Evolutionary conservation across 2,113 vertebrate genomes (phyloP), one percentile per base, ranked within the genome.

Genomic region (Paramisgurnus dabryanus): DNA sequence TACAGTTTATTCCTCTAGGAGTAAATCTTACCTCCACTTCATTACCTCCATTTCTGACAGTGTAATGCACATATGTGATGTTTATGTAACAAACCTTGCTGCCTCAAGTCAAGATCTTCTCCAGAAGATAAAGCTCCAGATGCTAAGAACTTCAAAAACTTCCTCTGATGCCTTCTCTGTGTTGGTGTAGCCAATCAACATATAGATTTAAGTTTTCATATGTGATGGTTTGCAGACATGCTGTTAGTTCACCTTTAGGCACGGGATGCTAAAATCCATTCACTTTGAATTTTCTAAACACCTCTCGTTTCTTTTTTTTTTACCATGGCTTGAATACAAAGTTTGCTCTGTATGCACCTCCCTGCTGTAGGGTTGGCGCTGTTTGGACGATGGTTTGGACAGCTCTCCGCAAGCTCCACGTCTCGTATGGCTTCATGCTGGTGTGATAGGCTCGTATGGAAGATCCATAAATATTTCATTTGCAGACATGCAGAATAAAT

Each of bases 381-480:
- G 27, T 63, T 70, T 58, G 49, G 13, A 40, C 53, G 15, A 27
- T 74, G 49, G 22, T 60, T 73, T 50, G 85, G 70, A 73, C 76
- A 73, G 76, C 78, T 88, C 78, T 88, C 27, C 6, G 9, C 87
- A 83, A 85, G 88, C 82, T 85, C 60, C 82, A 84, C 88, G 89
- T 83, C 85, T 85, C 72, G 86, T 88, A 82, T 87, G 87, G 89
- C 87, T 89, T 86, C 90, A 85, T 76, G 80, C 87, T 83, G 79
- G 73, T 47, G 84, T 86, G 84, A 85, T 87, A 91, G 88, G 80
- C 76, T 88, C 83, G 82, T 87, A 82, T 85, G 86, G 86, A 49
- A 85, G 83, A 85, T 86, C 86, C 88, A 90, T 93, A 86, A 90
- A 93, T 93, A 93, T 92, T 93, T 91, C 83, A 93, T 70, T 76